A percentile compares a stretch with the other conserved stretches of the same genome.
Conservation (phyloP, 2,113 vertebrate species). For the Albula glossodonta region DNA sequence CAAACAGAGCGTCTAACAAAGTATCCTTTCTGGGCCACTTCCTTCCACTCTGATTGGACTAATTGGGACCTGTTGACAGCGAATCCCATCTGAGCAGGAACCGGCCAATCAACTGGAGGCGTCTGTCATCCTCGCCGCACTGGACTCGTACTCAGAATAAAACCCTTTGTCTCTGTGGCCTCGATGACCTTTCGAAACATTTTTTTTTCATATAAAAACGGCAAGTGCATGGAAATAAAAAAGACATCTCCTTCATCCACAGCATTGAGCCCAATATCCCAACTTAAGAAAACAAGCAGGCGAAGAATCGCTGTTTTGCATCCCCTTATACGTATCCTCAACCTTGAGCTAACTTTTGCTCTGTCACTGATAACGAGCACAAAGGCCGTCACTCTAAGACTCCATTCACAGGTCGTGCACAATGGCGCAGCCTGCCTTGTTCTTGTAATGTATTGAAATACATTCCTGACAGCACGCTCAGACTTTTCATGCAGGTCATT, state of each 20-base stretch:
- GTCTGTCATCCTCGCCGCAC: constrained; percentile 76
- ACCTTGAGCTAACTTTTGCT: not conserved
- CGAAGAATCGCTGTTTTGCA: not conserved
- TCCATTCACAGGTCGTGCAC: not conserved
- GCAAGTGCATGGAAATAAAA: not conserved
- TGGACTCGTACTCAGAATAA: constrained; percentile 68
- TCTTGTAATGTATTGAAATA: not conserved
- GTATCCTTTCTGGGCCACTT: constrained; percentile 75
- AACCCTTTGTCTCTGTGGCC: constrained; percentile 71
- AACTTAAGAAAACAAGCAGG: not conserved
- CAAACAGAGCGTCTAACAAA: constrained; percentile 75
- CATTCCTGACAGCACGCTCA: not conserved
- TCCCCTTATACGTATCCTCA: not conserved
- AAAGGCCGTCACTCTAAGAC: not conserved
- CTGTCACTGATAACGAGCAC: not conserved
- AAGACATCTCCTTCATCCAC: not conserved
- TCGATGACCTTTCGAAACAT: constrained; percentile 60
- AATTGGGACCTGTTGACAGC: constrained; percentile 81
- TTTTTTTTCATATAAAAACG: constrained; percentile 44
- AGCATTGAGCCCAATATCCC: not conserved
- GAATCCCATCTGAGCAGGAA: constrained; percentile 76
- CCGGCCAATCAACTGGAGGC: constrained; percentile 69
- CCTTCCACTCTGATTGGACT: constrained; percentile 80
- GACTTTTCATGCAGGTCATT: not conserved
- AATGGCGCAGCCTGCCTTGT: not conserved